Base-by-base conservation (phyloP, 2,113 vertebrate species). In the Microcebus lehilahytsara region DNA sequence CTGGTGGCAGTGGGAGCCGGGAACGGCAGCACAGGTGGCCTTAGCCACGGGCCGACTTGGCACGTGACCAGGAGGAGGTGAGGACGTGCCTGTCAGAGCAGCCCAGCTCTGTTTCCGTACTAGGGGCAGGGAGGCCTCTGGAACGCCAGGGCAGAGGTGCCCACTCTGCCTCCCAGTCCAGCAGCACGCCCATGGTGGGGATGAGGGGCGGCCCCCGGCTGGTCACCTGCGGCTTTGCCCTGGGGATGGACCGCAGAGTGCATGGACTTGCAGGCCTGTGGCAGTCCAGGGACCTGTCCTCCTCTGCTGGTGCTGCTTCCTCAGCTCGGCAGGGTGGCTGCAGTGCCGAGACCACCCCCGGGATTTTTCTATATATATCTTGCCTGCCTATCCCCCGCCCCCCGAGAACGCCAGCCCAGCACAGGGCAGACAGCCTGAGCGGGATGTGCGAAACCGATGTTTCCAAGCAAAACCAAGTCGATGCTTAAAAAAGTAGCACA, bases 381-480 rank as follows among this genome's bases (percentile, higher is more conserved):
- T 3, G 5, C 0, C 32, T 16, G 4, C 0, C 0, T 6, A 1
- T 58, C 40, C 3, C 25, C 30, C 4, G 23, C 22, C 23, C 11
- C 1, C 16, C 22, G 13, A 42, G 20, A 53, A 56, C 53, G n/a
- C 32, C n/a, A 49, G 6, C 51, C n/a, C 14, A 7, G 9, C 25
- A 3, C 22, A 9, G 7, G 20, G 9, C 5, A 32, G 74, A 49
- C n/a, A 10, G 11, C 17, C 46, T 49, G 8, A 22, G 14, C 2
- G 10, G 30, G 22, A 23, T n/a, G 27, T 12, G 5, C 11, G 27
- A 78, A 34, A 5, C 58, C 56, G 49, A 22, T 23, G 58, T 40
- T 49, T 56, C 23, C 72, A n/a, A n/a, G 46, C 10, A 27, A 32
- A 77, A 32, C 30, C 66, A 75, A 75, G 16, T 30, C 85, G 4